phyloP scores from a whole-genome alignment of 2,113 vertebrate genomes.

The Cynocephalus volans region DNA sequence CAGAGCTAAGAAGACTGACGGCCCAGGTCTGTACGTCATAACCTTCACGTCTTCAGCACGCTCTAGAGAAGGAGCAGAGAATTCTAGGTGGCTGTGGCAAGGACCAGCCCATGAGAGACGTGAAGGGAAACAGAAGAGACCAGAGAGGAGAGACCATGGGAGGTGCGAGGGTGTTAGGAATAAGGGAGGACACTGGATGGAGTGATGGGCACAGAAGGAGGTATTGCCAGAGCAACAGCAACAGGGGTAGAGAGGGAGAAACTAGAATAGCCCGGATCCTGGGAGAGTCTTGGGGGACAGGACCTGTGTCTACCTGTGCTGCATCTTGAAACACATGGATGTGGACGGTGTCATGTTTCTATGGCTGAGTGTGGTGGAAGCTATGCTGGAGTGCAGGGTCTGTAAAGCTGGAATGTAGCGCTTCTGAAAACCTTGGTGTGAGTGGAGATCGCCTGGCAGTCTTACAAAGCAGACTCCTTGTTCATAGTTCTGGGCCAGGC shows the following conservation, averaged over 20 bases:
- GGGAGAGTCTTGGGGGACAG: not conserved
- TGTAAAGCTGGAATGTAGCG: not conserved
- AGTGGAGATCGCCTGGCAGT: not conserved
- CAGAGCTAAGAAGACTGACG: not conserved
- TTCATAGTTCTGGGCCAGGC: not conserved
- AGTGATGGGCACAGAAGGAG: not conserved
- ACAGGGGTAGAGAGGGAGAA: not conserved
- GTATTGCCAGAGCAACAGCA: not conserved
- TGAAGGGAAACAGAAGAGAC: not conserved
- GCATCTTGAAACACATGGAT: not conserved
- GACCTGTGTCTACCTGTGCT: not conserved
- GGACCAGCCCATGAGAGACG: not conserved
- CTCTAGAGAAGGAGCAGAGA: not conserved
- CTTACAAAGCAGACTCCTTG: not conserved
- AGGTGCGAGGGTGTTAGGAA: fast-evolving
- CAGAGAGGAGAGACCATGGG: not conserved
- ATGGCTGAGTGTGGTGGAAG: not conserved
- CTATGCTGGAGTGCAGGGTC: too few species aligned
- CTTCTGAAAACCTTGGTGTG: not conserved
- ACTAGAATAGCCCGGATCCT: not conserved
- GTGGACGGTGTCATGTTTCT: fast-evolving
- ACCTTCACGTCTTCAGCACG: not conserved
- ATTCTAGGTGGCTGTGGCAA: not conserved
- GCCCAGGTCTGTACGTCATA: not conserved
- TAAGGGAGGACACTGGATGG: too few species aligned